Evolutionary conservation across 2,797 vertebrate genomes (phyloP).

Genomic region (Siniperca obscura): DNA sequence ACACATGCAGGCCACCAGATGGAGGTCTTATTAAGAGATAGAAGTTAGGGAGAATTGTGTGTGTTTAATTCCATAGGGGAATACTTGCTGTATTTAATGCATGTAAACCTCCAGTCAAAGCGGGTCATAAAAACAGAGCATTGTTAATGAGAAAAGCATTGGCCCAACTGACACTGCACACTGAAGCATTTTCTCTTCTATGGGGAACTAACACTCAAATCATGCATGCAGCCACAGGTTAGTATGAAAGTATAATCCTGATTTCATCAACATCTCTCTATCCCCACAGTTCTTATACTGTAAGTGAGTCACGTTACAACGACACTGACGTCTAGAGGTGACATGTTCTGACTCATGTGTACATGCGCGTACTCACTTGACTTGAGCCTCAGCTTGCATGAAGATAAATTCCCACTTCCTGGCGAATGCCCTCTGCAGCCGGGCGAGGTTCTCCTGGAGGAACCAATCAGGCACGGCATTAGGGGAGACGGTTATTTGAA

Average conservation of each 20-base stretch:
- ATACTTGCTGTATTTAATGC: constrained; percentile 43
- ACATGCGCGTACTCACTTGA: constrained; percentile 89
- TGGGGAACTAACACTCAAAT: constrained; percentile 33
- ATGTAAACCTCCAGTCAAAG: constrained; percentile 36
- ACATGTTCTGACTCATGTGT: constrained; percentile 8
- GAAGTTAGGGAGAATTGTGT: neutral
- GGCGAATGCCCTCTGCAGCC: constrained; percentile 95
- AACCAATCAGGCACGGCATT: constrained; percentile 43
- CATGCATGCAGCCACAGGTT: constrained; percentile 32
- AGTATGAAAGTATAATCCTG: constrained; percentile 16
- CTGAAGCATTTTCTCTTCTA: constrained; percentile 14
- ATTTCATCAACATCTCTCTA: constrained; percentile 6
- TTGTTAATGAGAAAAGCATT: constrained; percentile 17
- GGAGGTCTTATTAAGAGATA: constrained; percentile 60
- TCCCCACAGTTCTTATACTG: neutral
- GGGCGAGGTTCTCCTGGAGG: constrained; percentile 94
- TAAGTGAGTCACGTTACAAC: neutral
- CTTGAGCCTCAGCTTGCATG: constrained; percentile 98
- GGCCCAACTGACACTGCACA: constrained; percentile 13
- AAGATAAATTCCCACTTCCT: constrained; percentile 99
- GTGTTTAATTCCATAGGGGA: constrained; percentile 30
- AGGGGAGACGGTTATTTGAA: constrained; percentile 35
- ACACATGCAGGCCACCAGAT: constrained; percentile 72
- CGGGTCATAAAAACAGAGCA: constrained; percentile 31
- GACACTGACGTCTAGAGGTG: constrained; percentile 5